Conservation (phyloP, 2,113 vertebrate genomes). For the Ceuthmochares aereus region DNA sequence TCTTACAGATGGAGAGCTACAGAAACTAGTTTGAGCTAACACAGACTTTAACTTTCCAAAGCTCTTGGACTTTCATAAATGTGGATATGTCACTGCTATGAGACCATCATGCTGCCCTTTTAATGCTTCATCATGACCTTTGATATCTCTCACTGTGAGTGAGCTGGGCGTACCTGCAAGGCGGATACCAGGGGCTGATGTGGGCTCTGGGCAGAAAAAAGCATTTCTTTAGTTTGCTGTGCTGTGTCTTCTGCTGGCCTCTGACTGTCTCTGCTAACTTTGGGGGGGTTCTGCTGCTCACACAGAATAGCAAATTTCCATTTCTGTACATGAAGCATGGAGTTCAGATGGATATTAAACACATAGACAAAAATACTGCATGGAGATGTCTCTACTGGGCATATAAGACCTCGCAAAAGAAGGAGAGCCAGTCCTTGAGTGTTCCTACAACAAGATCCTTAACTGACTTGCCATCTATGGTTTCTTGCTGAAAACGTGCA, state of each 20-base stretch:
- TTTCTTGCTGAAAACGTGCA: fast-evolving
- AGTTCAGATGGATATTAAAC: fast-evolving
- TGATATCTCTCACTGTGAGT: fast-evolving
- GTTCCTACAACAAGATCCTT: neutral
- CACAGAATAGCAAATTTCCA: neutral
- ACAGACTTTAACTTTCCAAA: neutral
- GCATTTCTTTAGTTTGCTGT: neutral
- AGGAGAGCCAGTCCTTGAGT: neutral
- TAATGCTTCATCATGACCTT: neutral
- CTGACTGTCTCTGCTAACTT: neutral
- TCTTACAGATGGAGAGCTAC: neutral
- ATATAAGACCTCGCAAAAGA: neutral
- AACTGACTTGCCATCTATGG: neutral
- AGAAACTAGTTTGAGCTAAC: neutral
- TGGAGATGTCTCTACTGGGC: neutral
- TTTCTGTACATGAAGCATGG: neutral
- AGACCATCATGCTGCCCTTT: neutral
- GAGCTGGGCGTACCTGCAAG: neutral
- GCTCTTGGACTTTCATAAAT: neutral
- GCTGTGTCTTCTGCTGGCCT: neutral
- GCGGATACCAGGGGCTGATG: neutral
- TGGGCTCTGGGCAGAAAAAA: neutral
- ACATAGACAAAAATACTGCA: fast-evolving
- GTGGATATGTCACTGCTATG: neutral
- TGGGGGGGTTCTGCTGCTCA: neutral